Base-by-base conservation (phyloP, 2,113 vertebrate species). In the Asarcornis scutulata region DNA sequence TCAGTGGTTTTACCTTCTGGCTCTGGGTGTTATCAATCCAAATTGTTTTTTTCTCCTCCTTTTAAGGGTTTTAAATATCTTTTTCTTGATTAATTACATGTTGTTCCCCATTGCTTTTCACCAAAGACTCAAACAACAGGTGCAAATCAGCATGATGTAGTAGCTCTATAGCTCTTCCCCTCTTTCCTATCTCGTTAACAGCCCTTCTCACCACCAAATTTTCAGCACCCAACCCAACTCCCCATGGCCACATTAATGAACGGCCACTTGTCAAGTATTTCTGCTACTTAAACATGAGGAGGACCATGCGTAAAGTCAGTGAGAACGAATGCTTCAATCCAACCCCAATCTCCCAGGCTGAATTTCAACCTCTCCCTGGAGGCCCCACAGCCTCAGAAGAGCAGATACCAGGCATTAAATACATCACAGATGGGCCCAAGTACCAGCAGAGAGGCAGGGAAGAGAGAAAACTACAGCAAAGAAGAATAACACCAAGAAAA, bases 301-400 rank as follows among this genome's bases (percentile, higher is more conserved):
- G 5, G 7, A 23, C 7, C 2, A 0, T 2, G 12, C 14, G 2
- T 64, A 17, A 53, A 40, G 32, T 32, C 29, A 64, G 20, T 6
- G 20, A 7, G 14, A 40, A 29, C 2, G 26, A 82, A n/a, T 48
- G 46, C 38, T 88, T 82, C 40, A 40, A 11, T 40, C 34, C 34
- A 72, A 1, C 25, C 59, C 42, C 42, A 72, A 6, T 50, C 10
- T n/a, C 22, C 18, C 1, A 2, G 69, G 6, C 27, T 2, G 4
- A 77, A 25, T 31, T 91, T 77, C 6, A 1, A 7, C 9, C 17
- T 74, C 68, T 66, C 32, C 13, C 9, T 42, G 17, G 50, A 93
- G 62, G 60, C 20, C 29, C n/a, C 59, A 29, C 17, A 34, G 25
- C 44, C 81, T 69, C 82, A 77, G 52, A 3, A 66, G 22, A 78